These are phyloP conservation scores for Stigmatopora argus DNA, from an alignment of 2,113 vertebrate species.

Conservation along the genomic window DNA sequence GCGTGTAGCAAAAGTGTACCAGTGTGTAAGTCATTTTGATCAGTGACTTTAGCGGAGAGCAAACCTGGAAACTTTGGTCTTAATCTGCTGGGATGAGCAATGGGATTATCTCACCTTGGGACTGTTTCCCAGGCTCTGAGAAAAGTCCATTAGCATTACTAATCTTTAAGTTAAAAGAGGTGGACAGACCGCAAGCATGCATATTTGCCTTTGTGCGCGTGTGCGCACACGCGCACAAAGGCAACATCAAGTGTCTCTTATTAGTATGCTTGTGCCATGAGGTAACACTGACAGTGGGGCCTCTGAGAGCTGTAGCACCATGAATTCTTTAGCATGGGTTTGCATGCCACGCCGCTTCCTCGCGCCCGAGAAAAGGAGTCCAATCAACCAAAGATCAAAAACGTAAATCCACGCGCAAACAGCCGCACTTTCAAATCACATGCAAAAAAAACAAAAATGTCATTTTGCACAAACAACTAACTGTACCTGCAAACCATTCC, in stretches of 20 bases:
- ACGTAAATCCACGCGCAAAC: conserved; percentile 8
- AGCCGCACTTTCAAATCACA: conserved; percentile 3
- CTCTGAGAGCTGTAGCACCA: conserved; percentile 59
- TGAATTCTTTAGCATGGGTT: conserved; percentile 67
- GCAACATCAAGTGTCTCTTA: conserved; percentile 47
- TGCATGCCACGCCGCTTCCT: conserved; percentile 52
- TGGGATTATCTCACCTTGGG: conserved; percentile 53
- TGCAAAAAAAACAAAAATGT: conserved; percentile 7
- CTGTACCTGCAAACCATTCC: conserved; percentile 15
- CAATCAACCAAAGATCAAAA: conserved; percentile 38
- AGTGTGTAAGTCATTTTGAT: conserved; percentile 6
- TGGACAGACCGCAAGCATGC: conserved; percentile 12
- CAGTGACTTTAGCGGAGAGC: conserved; percentile 10
- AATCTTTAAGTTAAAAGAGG: conserved; percentile 41
- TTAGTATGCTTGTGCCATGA: conserved; percentile 63
- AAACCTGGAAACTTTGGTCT: conserved; percentile 25
- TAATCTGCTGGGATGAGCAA: conserved; percentile 47
- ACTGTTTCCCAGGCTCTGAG: conserved; percentile 21
- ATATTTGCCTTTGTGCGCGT: conserved; percentile 8
- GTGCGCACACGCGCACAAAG: conserved; percentile 13
- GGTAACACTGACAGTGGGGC: conserved; percentile 57
- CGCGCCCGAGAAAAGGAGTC: conserved; percentile 54
- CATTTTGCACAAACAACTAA: conserved; percentile 17
- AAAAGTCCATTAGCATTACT: conserved; percentile 46
- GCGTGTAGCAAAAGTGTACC: background rate